Base-by-base conservation (phyloP, 53 echinoderm and acorn worm genomes). In the Holothuria scabra region DNA sequence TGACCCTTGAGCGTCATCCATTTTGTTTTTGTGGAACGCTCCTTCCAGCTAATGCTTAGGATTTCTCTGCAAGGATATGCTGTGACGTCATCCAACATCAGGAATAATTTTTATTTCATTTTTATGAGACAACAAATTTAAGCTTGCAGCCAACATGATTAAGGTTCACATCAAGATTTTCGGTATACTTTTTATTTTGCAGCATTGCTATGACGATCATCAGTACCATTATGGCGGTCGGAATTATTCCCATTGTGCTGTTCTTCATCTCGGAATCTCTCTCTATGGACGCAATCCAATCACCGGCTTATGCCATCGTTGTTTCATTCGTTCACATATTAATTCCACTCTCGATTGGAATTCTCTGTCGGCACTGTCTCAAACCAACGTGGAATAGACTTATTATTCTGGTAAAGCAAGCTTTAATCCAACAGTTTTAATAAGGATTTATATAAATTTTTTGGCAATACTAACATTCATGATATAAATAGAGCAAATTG, bases 181-280 rank as follows among this genome's bases (percentile, higher is more conserved):
- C 35, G 21, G 33, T 18, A 28, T 56, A 16, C 1, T 52, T 52
- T 14, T 52, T 1, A 52, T 52, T 52, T 14, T 46, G 1, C 87
- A 95, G 95, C 46, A 56, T 88, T 24, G 83, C 86, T 25, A 74
- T 92, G 85, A 86, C 92, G 16, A 63, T 88, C 8, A 64, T 92
- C 28, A 75, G 86, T 38, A 92, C 86, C 37, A 68, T 92, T 33
- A 52, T 95, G 9, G 90, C 95, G 24, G 66, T 95, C 28, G 95
- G 95, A 1, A 68, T 91, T 38, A 82, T 92, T 0, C 92, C 92
- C 21, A 71, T 87, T 26, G 67, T 95, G 41, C 67, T 90, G 19
- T 71, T 83, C 46, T 74, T 95, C 49, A 46, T 89, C 56, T 71
- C 92, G 18, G 76, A 85, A 24, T 76, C 84, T 34, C 79, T 81